Evolutionary conservation across 2,113 vertebrate species (phyloP).

Genomic region (Hippopotamus amphibius): DNA sequence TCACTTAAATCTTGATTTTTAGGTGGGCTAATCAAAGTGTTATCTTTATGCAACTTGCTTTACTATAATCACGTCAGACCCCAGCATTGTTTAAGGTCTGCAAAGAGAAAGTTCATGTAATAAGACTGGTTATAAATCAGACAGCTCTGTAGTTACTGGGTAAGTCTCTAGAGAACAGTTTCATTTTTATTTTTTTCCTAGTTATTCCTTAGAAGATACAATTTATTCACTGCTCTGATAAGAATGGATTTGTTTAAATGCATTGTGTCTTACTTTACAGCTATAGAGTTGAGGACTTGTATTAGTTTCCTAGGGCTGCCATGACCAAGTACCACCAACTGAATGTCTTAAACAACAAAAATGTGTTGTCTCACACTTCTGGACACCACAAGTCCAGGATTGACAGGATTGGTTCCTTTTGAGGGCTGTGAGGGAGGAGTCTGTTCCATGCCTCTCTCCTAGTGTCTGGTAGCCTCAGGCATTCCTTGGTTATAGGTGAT

Average conservation of each 20-base stretch:
- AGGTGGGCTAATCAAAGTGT: conserved; percentile 43
- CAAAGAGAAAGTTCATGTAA: conserved; percentile 71
- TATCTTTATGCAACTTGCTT: conserved; percentile 51
- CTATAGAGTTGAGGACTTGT: not conserved
- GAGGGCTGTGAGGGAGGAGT: not conserved
- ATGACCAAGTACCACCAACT: not conserved
- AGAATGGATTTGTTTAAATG: conserved; percentile 60
- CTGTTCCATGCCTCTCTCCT: too few relatives aligned
- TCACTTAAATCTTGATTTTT: not conserved
- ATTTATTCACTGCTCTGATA: conserved; percentile 68
- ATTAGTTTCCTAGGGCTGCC: not conserved
- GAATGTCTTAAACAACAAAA: not conserved
- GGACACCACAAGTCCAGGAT: not conserved
- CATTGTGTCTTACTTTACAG: conserved; percentile 19
- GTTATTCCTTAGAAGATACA: conserved; percentile 65
- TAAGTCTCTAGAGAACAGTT: conserved; percentile 74
- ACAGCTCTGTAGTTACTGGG: conserved; percentile 74
- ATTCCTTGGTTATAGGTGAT: not conserved
- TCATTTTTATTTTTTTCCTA: conserved; percentile 66
- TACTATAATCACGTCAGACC: conserved; percentile 45
- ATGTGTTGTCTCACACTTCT: not conserved
- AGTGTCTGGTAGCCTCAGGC: not conserved
- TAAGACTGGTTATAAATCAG: conserved; percentile 65
- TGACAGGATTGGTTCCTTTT: not conserved
- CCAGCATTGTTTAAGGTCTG: conserved; percentile 38